Evolutionary conservation across 2,888 invertebrate species (phyloP), one percentile per base, ranked within the genome.

Genomic region (Pammene aurita): DNA sequence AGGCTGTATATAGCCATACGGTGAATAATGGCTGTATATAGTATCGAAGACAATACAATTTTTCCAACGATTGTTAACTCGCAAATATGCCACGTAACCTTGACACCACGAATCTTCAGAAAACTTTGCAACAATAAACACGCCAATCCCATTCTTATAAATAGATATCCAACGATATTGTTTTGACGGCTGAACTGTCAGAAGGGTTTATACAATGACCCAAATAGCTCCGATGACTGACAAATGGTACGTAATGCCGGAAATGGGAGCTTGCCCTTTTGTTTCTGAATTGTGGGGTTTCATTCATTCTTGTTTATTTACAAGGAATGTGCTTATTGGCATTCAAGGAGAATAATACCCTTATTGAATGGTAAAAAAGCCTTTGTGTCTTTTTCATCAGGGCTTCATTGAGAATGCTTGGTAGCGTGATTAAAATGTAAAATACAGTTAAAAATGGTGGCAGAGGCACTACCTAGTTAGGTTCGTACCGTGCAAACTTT

Each of bases 201-300:
- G 14, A 46, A 35, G 46, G 42, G 57, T 7, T 18, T 34, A 56
- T 34, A 44, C 26, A 46, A 14, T 48, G 60, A 60, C 60, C 60
- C 60, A 44, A 60, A 60, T 60, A 34, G 35, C 46, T 35, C 34
- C 34, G 10, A 58, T 60, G 34, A 34, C n/a, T 48, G 60, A 48
- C 60, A 60, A 60, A 60, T 60, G 60, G 35, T 48, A 34, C 34
- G 9, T 26, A 57, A 44, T 7, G 50, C 11, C 46, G 35, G 14
- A 58, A 46, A 58, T n/a, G 5, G 2, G 14, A n/a, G 42, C 26
- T 58, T 11, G 10, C 1, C 14, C 34, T 14, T 14, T 35, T 60
- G 46, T 46, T 44, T 46, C 38, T 10, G 16, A 46, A 13, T 57
- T 42, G 57, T 42, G 13, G 9, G n/a, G 5, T 42, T 26, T 41